These are phyloP conservation scores for Spatulosminthurus flaviceps DNA, from an alignment of 2,888 invertebrate species.

Conservation along the genomic window DNA sequence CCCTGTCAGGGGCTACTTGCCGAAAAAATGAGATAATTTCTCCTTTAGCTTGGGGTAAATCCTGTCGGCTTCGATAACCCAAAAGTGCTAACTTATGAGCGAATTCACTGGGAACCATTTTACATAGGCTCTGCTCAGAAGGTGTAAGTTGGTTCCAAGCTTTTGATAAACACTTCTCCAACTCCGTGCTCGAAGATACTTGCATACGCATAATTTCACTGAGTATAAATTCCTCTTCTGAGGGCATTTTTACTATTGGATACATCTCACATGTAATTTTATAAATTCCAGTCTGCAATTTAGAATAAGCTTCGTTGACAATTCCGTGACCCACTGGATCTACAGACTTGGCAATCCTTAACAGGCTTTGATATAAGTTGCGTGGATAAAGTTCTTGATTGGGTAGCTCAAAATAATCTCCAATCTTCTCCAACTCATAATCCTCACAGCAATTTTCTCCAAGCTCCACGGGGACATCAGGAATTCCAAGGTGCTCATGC, in stretches of 20 bases:
- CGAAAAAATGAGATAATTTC: neutral
- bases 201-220: neutral
- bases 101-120: neutral
- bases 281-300: neutral
- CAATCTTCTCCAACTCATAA: neutral
- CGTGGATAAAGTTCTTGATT: neutral
- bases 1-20: neutral
- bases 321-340: conserved; percentile 16
- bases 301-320: neutral
- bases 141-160: neutral
- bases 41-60: neutral
- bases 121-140: neutral
- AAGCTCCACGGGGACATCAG: conserved; percentile 3
- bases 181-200: neutral
- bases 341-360: neutral
- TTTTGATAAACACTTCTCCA: neutral
- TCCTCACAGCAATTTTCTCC: neutral
- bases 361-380: neutral
- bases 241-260: neutral
- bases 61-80: neutral
- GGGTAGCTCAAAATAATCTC: neutral
- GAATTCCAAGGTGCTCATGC: neutral
- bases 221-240: neutral
- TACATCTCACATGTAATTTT: neutral
- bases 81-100: neutral